Evolutionary conservation across 1,140 invertebrate genomes (phyloP).

Genomic region (Sesamia nonagrioides): DNA sequence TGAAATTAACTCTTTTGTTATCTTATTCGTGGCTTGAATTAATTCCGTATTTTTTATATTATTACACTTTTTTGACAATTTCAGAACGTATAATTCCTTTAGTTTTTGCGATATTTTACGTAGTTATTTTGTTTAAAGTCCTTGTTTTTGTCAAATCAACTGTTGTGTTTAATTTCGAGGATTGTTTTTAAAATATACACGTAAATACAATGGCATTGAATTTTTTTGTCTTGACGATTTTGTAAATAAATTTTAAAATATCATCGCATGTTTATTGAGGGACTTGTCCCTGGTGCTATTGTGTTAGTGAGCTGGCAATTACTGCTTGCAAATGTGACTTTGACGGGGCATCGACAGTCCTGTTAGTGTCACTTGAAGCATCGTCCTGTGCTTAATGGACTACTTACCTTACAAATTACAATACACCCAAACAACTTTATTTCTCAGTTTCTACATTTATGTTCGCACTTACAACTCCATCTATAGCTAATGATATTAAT

Average conservation of each 20-base stretch:
- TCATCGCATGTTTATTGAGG: background rate
- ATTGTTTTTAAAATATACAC: conserved; percentile 32
- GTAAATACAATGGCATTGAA: conserved; percentile 26
- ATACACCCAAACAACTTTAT: conserved; percentile 1
- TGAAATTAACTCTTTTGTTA: conserved; percentile 51
- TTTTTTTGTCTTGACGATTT: conserved; percentile 8
- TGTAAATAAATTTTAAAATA: conserved; percentile 16
- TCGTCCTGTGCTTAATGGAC: background rate
- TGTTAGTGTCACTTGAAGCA: conserved; percentile 8
- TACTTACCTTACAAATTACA: background rate
- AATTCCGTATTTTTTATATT: conserved; percentile 14
- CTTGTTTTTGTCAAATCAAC: conserved; percentile 39
- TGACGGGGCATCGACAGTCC: background rate
- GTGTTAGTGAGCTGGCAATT: background rate
- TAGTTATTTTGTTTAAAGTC: conserved; percentile 37
- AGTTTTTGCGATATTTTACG: conserved; percentile 32
- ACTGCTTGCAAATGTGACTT: background rate
- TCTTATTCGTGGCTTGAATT: conserved; percentile 34
- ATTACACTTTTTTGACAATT: conserved; percentile 10
- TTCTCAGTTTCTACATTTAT: background rate
- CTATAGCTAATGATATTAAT: too few species aligned
- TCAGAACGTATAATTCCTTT: conserved; percentile 5
- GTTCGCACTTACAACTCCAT: background rate
- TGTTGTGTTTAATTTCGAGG: conserved; percentile 37
- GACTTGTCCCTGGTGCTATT: background rate